Base-by-base conservation (phyloP, 1,140 invertebrate species). In the Cydia splendana region DNA sequence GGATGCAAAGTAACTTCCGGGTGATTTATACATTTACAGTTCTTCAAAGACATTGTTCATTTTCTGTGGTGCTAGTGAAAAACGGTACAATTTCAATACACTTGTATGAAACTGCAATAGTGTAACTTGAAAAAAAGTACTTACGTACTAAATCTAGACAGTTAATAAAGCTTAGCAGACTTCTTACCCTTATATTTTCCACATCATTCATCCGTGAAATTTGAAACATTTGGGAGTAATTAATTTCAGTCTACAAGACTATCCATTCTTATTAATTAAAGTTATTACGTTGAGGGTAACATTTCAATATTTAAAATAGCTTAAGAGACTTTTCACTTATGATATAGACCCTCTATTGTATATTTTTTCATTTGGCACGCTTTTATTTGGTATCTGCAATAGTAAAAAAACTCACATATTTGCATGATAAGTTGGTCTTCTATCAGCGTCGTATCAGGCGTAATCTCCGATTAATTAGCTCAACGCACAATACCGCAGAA, bases 1-100 rank as follows among this genome's bases (percentile, higher is more conserved):
- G 34, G 67, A 71, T 71, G 67, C 34, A 18, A 42, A 42, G 34
- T 45, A 42, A 38, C 67, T 71, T 71, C 67, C 67, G 34, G 67
- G n/a, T 71, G 67, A 69, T 69, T 69, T 69, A 69, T 69, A 34
- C 30, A 28, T 34, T 34, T 69, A 69, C 65, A 13, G 24, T 15
- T 38, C 38, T 69, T 69, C 38, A n/a, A 38, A 69, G 28, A 69
- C 24, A 69, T 69, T 34, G 12, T 34, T 9, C 4, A n/a, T 53
- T 18, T 18, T 53, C n/a, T 48, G 45, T 48, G 3, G 12, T 4
- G 15, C 4, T 48, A 13, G 12, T 48, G 45, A 4, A 48, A 48
- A 12, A 48, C 10, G 2, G 42, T 45, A 13, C 5, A 6, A 7
- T 2, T 9, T 42, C 38, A 42, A 42, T 42, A 9, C 38, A 42